Evolutionary conservation across 1,140 invertebrate genomes (phyloP).

Genomic region (Drosophila bipectinata): DNA sequence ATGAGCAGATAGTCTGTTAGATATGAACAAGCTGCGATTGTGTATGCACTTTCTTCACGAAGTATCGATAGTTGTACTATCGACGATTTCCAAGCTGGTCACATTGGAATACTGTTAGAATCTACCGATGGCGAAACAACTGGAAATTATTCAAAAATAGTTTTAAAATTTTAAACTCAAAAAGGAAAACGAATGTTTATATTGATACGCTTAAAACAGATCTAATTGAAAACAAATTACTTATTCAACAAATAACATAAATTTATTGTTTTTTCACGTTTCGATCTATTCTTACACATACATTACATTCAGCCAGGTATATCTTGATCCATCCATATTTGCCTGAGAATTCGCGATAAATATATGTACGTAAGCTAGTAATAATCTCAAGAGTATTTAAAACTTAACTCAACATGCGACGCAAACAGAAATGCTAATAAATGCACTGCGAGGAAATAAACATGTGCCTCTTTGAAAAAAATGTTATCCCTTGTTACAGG

Average conservation of each 20-base stretch:
- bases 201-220: neutral
- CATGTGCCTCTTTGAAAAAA: slow-evolving; percentile 31
- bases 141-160: neutral
- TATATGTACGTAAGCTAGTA: neutral
- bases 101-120: neutral
- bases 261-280: slow-evolving; percentile 20
- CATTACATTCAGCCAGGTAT: neutral
- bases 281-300: slow-evolving; percentile 7
- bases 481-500: slow-evolving; percentile 84
- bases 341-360: neutral
- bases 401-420: slow-evolving; percentile 11
- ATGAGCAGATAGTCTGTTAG: slow-evolving; percentile 30
- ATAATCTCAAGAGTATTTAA: slow-evolving; percentile 30
- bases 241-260: slow-evolving; percentile 26
- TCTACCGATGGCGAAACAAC: neutral
- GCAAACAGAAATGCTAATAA: slow-evolving; percentile 33
- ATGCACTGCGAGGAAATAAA: slow-evolving; percentile 54
- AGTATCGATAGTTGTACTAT: neutral
- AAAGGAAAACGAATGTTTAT: neutral
- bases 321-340: neutral
- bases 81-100: neutral
- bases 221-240: too few relatives aligned
- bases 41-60: neutral
- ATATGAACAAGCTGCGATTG: slow-evolving; percentile 60
- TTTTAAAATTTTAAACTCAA: neutral